Base-by-base conservation (phyloP, 2,113 vertebrate species). In the Synodontis membranacea region DNA sequence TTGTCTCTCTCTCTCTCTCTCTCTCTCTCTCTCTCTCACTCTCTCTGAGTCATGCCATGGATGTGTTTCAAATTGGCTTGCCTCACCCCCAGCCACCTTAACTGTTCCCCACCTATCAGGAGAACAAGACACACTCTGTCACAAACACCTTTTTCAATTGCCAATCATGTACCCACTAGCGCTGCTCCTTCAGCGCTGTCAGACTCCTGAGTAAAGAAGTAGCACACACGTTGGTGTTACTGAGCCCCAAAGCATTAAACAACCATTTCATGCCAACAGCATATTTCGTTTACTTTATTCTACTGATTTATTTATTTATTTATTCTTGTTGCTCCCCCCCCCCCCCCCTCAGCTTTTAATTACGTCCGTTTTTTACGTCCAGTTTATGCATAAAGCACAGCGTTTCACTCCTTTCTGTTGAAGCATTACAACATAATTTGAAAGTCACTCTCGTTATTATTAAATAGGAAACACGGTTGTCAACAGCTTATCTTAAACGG, bases 91-190 rank as follows among this genome's bases (percentile, higher is more conserved):
- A 95, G 95, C 94, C 95, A 95, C 95, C 94, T 81, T 96, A 95
- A 96, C 95, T 96, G 96, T 96, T 95, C 93, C 83, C 86, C 68
- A 68, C 94, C 95, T 96, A 95, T 96, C 95, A 96, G 95, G 94
- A 96, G 96, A 96, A 96, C 94, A 95, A 94, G 94, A 93, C 94
- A 93, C 93, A 91, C 87, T 42, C 92, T 92, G 94, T 95, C 94
- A 93, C 94, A 94, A 94, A 25, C 93, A 74, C 72, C 93, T 92
- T 94, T 94, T 79, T 92, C 92, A 94, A 83, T 86, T 96, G 96
- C 96, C 95, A 96, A 93, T 97, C 96, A 95, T 93, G 15, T 86
- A 92, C 93, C 93, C 93, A 92, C 93, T 93, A 94, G 93, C 93
- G 94, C 94, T 95, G 95, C 95, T 95, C 94, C 95, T 94, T 94